Evolutionary conservation across 2,797 vertebrate genomes (phyloP).

Genomic region (Amblyopsis hoosieri): DNA sequence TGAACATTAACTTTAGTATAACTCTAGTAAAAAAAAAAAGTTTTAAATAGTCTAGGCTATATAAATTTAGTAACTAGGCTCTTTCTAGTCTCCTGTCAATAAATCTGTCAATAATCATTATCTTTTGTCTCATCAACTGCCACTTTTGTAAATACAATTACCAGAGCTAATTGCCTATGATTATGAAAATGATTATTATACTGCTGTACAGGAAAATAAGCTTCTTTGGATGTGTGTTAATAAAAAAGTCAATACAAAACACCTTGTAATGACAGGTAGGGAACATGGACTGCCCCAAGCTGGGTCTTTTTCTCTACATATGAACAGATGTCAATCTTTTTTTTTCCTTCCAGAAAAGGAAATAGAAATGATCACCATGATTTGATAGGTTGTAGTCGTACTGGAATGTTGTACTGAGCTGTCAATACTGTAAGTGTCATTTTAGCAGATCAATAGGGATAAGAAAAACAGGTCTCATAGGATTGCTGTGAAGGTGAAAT

Average conservation of each 20-base stretch:
- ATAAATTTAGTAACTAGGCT: not conserved
- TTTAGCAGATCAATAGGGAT: constrained; percentile 22
- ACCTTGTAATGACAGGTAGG: constrained; percentile 77
- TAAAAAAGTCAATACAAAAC: constrained; percentile 73
- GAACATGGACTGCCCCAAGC: constrained; percentile 72
- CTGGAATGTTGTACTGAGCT: constrained; percentile 54
- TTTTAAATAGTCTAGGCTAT: too few relatives aligned
- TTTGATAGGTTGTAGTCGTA: constrained; percentile 67
- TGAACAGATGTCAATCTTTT: constrained; percentile 73
- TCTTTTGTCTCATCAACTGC: constrained; percentile 42
- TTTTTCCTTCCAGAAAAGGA: constrained; percentile 55
- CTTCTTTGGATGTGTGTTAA: constrained; percentile 43
- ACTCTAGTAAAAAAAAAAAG: too few relatives aligned
- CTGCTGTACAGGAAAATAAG: constrained; percentile 33
- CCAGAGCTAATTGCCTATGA: constrained; percentile 69
- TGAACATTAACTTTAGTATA: not conserved
- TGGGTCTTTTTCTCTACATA: constrained; percentile 53
- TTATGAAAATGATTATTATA: constrained; percentile 71
- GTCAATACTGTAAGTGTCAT: constrained; percentile 29
- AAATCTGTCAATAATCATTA: constrained; percentile 51
- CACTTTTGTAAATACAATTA: constrained; percentile 69
- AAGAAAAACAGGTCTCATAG: constrained; percentile 63
- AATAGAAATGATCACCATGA: constrained; percentile 71
- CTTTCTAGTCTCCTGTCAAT: constrained; percentile 12
- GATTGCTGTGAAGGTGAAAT: constrained; percentile 59